A percentile compares a stretch with the other conserved stretches of the same genome.
phyloP scores from a whole-genome alignment of 2,888 invertebrate genomes.

The Deroplatys truncata region DNA sequence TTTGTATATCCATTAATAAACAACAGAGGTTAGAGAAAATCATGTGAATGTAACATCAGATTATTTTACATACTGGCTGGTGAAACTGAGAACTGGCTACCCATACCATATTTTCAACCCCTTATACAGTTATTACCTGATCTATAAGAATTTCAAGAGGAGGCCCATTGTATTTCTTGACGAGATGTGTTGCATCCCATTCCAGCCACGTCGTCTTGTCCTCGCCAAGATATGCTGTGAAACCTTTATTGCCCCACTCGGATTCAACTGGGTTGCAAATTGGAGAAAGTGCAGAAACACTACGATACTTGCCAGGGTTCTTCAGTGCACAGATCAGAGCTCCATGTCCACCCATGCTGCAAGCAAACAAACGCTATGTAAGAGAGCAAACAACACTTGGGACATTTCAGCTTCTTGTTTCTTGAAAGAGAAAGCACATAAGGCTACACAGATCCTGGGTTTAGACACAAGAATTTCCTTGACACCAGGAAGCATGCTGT shows the following conservation, averaged over 20 bases:
- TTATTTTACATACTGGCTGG: too few relatives aligned
- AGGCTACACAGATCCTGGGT: too few relatives aligned
- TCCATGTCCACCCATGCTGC: constrained; percentile 98
- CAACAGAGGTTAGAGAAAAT: too few relatives aligned
- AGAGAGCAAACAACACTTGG: constrained; percentile 21
- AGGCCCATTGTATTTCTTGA: constrained; percentile 77
- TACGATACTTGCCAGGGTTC: constrained; percentile 82
- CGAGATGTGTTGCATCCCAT: constrained; percentile 87
- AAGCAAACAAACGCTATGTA: constrained; percentile 36
- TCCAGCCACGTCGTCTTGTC: constrained; percentile 59
- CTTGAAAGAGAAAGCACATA: too few relatives aligned
- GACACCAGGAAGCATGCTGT: too few relatives aligned
- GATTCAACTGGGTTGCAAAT: constrained; percentile 83
- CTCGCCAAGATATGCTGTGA: constrained; percentile 73
- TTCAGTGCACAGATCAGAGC: constrained; percentile 85
- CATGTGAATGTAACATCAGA: too few relatives aligned
- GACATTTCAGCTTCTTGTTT: too few relatives aligned
- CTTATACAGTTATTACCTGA: too few relatives aligned
- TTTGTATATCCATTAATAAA: too few relatives aligned
- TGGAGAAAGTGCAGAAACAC: constrained; percentile 93
- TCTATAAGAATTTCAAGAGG: constrained; percentile 82
- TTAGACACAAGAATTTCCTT: too few relatives aligned
- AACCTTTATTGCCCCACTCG: constrained; percentile 85
- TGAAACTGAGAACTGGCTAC: too few relatives aligned
- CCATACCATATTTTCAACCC: too few relatives aligned